phyloP scores from a whole-genome alignment of 1,140 invertebrate genomes.

The Ctenoplectra terminalis region DNA sequence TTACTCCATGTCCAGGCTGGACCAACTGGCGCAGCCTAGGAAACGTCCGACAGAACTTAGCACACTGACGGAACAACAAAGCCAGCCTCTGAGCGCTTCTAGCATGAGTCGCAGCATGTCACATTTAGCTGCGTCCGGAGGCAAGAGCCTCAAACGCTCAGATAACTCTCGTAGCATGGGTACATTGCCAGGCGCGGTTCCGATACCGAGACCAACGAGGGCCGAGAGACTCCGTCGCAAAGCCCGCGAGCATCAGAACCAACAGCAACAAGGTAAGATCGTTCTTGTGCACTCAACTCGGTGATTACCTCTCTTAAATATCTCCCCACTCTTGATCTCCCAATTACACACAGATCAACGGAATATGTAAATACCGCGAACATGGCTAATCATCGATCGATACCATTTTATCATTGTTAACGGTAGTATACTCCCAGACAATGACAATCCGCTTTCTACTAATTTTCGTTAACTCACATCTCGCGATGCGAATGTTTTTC shows the following conservation, averaged over 20 bases:
- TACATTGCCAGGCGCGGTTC: conserved; percentile 78
- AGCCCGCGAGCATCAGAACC: conserved; percentile 81
- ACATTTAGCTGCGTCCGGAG: conserved; percentile 84
- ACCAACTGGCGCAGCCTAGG: conserved; percentile 90
- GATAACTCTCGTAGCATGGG: conserved; percentile 84
- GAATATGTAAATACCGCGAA: not conserved
- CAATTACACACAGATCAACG: not conserved
- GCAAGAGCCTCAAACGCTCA: conserved; percentile 78
- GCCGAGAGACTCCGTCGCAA: conserved; percentile 84
- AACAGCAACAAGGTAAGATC: conserved; percentile 81
- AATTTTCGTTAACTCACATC: conserved; percentile 1
- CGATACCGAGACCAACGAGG: conserved; percentile 82
- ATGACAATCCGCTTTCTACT: not conserved
- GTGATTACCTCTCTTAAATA: too few relatives aligned
- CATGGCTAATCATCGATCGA: not conserved
- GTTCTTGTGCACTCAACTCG: conserved; percentile 76
- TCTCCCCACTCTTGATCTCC: too few relatives aligned
- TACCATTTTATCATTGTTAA: too few relatives aligned
- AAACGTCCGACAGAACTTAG: conserved; percentile 84
- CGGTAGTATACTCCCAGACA: too few relatives aligned
- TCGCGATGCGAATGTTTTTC: too few relatives aligned
- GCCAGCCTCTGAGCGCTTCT: conserved; percentile 80
- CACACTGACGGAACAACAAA: conserved; percentile 80
- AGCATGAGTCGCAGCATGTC: conserved; percentile 88
- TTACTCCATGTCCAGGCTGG: conserved; percentile 95